Conservation (phyloP, 2,113 vertebrate genomes). For the Oriolus oriolus region DNA sequence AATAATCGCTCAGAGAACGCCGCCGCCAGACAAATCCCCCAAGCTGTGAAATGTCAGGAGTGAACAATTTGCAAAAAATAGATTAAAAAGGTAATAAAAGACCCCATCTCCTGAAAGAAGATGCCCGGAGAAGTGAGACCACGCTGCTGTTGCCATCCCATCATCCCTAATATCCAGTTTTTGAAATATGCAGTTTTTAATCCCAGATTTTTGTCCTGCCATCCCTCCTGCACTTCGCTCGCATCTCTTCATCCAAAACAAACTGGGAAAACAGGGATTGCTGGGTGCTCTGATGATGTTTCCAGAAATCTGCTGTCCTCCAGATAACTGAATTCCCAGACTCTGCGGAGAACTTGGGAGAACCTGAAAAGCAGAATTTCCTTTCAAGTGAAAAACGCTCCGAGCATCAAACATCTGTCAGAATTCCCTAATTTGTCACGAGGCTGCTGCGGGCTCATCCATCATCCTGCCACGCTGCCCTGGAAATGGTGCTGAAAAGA, state of each 20-base stretch:
- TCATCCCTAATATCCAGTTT: too few species aligned
- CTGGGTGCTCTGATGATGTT: constrained; percentile 3
- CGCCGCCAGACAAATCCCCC: not conserved
- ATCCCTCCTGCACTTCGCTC: not conserved
- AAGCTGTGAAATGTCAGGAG: not conserved
- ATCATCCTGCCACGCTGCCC: constrained; percentile 13
- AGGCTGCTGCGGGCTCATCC: constrained; percentile 28
- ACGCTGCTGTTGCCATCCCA: not conserved
- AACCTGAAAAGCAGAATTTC: not conserved
- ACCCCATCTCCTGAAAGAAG: not conserved
- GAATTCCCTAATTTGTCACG: constrained; percentile 29
- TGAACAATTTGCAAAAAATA: not conserved
- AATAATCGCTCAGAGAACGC: accelerated
- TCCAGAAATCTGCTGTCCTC: constrained; percentile 1
- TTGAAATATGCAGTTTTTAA: too few species aligned
- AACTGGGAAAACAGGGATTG: not conserved
- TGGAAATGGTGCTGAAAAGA: constrained; percentile 45
- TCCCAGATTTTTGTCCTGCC: not conserved
- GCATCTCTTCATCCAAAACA: not conserved
- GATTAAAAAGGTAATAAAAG: not conserved
- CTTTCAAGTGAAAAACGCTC: constrained; percentile 10
- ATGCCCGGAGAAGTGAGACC: not conserved
- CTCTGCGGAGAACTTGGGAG: not conserved
- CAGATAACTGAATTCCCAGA: constrained; percentile 44
- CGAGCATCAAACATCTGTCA: constrained; percentile 18